These are phyloP conservation scores for Stegodyphus dumicola DNA, from an alignment of 1,140 invertebrate genomes.

Conservation along the genomic window DNA sequence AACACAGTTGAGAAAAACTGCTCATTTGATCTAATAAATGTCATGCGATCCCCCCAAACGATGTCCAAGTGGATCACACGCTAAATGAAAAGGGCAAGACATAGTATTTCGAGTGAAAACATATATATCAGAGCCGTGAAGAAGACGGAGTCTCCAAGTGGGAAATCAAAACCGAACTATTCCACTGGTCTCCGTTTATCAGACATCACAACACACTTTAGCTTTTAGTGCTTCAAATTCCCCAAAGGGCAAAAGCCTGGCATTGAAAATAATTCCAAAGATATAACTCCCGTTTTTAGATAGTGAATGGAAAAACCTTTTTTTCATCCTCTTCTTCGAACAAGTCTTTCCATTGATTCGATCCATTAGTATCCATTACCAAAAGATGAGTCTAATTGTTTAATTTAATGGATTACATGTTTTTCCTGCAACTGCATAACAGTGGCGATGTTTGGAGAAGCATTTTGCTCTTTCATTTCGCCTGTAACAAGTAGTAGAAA, in stretches of 20 bases:
- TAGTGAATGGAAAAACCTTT: conserved; percentile 30
- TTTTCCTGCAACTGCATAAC: background rate
- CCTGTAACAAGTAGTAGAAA: background rate
- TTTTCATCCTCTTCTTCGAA: conserved; percentile 19
- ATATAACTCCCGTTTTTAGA: conserved; percentile 33
- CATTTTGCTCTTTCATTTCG: background rate
- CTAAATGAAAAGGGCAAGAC: conserved; percentile 29
- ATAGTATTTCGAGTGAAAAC: conserved; percentile 29
- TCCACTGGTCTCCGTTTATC: conserved; percentile 32
- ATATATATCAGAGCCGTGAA: conserved; percentile 34
- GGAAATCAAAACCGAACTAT: conserved; percentile 48
- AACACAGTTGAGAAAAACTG: too few relatives aligned
- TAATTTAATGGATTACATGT: conserved; percentile 46
- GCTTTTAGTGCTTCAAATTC: conserved; percentile 53
- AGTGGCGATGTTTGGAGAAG: background rate
- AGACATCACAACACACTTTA: conserved; percentile 55
- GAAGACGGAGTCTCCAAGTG: conserved; percentile 20
- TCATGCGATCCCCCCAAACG: conserved; percentile 27
- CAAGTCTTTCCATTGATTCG: conserved; percentile 35
- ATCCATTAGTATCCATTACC: conserved; percentile 49
- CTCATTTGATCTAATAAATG: conserved; percentile 40
- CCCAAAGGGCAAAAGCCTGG: conserved; percentile 21
- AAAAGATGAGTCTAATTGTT: conserved; percentile 45
- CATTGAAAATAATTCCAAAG: conserved; percentile 52
- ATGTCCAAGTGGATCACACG: conserved; percentile 46